phyloP scores from a whole-genome alignment of 2,113 vertebrate species.

The Alexandromys fortis region DNA sequence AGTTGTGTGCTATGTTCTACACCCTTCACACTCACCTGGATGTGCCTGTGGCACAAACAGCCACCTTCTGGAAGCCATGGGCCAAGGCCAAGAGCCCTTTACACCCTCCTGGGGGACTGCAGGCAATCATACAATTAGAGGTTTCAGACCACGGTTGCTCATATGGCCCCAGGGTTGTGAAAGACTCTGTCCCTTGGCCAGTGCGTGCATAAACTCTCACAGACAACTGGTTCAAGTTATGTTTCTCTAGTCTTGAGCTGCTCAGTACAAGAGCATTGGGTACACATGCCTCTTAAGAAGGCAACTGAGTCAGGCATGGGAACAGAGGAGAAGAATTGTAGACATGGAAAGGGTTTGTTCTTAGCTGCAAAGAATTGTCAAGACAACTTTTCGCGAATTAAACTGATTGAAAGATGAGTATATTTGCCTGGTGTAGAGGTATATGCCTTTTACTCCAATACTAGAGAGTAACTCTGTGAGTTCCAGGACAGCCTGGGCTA shows the following conservation, averaged over 20 bases:
- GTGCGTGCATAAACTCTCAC: not conserved
- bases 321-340: not conserved
- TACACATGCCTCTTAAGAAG: not conserved
- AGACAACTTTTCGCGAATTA: not conserved
- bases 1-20: not conserved
- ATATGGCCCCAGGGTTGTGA: not conserved
- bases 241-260: not conserved
- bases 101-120: not conserved
- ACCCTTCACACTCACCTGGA: not conserved
- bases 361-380: constrained; percentile 11
- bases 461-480: not conserved
- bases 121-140: not conserved
- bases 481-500: too few species aligned
- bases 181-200: not conserved
- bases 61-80: not conserved
- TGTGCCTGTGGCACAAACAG: not conserved
- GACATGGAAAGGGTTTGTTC: not conserved
- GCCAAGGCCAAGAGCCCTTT: not conserved
- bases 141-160: not conserved
- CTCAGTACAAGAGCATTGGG: not conserved
- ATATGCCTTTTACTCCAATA: not conserved
- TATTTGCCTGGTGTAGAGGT: not conserved
- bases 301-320: not conserved
- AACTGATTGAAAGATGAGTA: not conserved
- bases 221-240: not conserved